These are phyloP conservation scores for Phainopepla nitens DNA, from an alignment of 2,113 vertebrate genomes.

Conservation along the genomic window DNA sequence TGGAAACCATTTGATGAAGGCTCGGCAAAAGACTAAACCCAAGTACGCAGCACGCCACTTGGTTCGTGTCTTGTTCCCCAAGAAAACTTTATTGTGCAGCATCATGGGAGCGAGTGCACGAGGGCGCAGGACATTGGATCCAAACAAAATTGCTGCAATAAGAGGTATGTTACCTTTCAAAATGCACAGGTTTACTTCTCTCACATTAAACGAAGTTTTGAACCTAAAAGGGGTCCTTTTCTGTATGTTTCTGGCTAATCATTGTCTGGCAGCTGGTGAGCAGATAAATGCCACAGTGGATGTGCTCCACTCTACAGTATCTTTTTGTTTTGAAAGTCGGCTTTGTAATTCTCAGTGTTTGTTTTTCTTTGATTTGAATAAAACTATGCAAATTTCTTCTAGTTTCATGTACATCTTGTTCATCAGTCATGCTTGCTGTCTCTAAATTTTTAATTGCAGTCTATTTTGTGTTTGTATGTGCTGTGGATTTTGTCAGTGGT, in stretches of 20 bases:
- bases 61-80: slow-evolving; percentile 70
- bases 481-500: not conserved
- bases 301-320: not conserved
- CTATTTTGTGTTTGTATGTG: not conserved
- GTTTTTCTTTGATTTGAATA: not conserved
- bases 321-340: not conserved
- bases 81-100: slow-evolving; percentile 58
- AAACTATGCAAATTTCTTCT: not conserved
- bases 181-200: not conserved
- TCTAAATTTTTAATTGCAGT: not conserved
- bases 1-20: slow-evolving; percentile 62
- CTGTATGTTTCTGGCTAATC: not conserved
- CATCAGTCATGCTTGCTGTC: not conserved
- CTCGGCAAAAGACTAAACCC: slow-evolving; percentile 66
- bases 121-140: slow-evolving; percentile 63
- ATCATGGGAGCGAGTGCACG: slow-evolving; percentile 9
- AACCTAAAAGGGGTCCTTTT: not conserved
- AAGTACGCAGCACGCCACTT: slow-evolving; percentile 71
- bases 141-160: slow-evolving; percentile 76
- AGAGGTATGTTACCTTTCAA: slow-evolving; percentile 68
- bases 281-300: not conserved
- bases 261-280: not conserved
- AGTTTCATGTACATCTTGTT: not conserved
- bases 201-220: not conserved
- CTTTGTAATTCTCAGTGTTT: not conserved